Conservation (phyloP, 2,113 vertebrate species). For the Rhombomys opimus region DNA sequence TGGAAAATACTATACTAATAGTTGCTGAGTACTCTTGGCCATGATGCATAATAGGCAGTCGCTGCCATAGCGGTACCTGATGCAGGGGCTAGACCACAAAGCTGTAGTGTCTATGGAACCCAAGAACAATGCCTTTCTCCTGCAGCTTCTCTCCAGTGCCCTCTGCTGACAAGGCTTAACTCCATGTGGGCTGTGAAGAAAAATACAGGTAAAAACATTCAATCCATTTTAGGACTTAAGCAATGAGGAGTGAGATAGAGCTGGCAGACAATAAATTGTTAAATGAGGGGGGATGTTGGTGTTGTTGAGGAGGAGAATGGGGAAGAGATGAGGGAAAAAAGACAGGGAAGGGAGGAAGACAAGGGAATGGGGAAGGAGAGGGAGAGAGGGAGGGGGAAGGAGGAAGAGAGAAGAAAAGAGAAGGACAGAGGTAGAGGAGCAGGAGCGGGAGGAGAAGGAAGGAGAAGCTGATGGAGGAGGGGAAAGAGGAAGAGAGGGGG, state of each 20-base stretch:
- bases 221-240: background rate
- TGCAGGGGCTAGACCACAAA: background rate
- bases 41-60: background rate
- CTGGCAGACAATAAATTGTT: background rate
- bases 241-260: background rate
- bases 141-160: background rate
- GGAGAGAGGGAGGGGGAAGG: background rate
- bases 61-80: background rate
- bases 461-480: background rate
- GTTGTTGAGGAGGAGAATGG: background rate
- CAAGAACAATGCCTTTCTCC: background rate
- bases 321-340: too few relatives aligned
- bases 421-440: background rate
- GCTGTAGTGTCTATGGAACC: background rate
- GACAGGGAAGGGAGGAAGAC: background rate
- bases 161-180: constrained; percentile 21
- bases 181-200: background rate
- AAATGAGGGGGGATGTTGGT: background rate
- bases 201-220: background rate
- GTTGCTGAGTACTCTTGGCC: background rate
- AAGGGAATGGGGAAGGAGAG: background rate
- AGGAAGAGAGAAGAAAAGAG: background rate
- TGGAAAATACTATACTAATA: background rate
- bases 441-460: too few relatives aligned
- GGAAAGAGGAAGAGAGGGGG: too few relatives aligned